A percentile compares a stretch with the other conserved stretches of the same genome.
Evolutionary conservation across 2,113 vertebrate genomes (phyloP).

Genomic region (Trichomycterus rosablanca): DNA sequence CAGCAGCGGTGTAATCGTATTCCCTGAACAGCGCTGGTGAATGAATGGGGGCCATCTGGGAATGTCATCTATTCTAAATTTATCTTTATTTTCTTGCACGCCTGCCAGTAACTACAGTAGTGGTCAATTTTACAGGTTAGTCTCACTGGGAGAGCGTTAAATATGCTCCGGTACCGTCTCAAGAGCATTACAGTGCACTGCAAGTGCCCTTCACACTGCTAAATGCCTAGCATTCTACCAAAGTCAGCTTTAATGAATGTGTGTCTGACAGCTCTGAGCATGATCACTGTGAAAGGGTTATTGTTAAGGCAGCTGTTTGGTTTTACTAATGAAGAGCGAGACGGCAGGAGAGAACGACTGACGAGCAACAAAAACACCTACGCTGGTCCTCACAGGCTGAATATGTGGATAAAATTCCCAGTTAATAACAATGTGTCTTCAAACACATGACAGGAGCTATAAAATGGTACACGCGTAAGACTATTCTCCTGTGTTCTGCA

Average conservation of each 20-base stretch:
- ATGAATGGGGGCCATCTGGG: slow-evolving; percentile 33
- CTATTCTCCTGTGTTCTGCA: not conserved
- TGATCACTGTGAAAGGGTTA: not conserved
- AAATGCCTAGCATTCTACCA: slow-evolving; percentile 3
- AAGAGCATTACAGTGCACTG: no score
- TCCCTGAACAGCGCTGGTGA: slow-evolving; percentile 16
- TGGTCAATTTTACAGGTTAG: not conserved
- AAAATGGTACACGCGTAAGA: not conserved
- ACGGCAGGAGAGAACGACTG: not conserved
- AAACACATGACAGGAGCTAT: no score
- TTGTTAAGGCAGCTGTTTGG: slow-evolving; percentile 2
- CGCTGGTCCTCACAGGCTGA: not conserved
- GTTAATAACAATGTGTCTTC: not conserved
- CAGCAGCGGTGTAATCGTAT: slow-evolving; percentile 19
- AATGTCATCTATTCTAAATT: slow-evolving; percentile 23
- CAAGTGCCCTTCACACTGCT: slow-evolving; percentile 1
- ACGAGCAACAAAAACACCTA: slow-evolving; percentile 11
- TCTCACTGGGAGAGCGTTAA: no score
- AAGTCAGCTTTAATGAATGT: slow-evolving; percentile 16
- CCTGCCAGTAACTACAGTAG: not conserved
- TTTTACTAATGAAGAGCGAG: slow-evolving; percentile 16
- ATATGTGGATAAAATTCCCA: not conserved
- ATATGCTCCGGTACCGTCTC: not conserved
- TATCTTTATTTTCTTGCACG: not conserved
- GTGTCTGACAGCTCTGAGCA: not conserved